Conservation (phyloP, 2,888 invertebrate genomes). For the Cephus rjabovi region DNA sequence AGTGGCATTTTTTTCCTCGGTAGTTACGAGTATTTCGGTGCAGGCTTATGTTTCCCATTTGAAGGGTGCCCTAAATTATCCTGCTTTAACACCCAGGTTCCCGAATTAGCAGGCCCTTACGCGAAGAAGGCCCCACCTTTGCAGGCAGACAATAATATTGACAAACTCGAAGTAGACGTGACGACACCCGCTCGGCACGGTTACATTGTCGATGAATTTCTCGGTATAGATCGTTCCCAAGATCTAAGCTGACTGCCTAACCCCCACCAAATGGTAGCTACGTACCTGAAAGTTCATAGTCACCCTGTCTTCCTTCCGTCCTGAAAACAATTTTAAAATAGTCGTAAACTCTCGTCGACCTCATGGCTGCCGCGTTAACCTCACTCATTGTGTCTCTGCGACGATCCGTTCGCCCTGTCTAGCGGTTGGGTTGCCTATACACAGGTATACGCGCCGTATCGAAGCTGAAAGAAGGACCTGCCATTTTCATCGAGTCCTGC, state of each 20-base stretch:
- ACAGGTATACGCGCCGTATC: neutral
- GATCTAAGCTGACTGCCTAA: neutral
- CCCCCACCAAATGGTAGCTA: neutral
- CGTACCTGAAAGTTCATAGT: neutral
- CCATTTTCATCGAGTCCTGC: neutral
- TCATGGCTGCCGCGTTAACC: neutral
- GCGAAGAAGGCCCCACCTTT: conserved; percentile 5
- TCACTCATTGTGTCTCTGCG: neutral
- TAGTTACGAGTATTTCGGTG: conserved; percentile 4
- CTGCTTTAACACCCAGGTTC: conserved; percentile 22
- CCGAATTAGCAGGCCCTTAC: conserved; percentile 35
- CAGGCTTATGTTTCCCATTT: conserved; percentile 8
- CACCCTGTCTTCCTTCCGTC: neutral
- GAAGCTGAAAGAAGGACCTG: neutral
- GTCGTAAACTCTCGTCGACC: neutral
- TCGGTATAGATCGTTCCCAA: neutral
- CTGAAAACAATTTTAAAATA: neutral
- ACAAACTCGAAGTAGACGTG: conserved; percentile 11
- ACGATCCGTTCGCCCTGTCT: neutral
- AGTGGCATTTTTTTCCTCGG: neutral
- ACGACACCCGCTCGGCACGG: neutral
- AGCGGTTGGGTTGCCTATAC: neutral
- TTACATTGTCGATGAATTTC: neutral
- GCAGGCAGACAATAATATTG: conserved; percentile 17
- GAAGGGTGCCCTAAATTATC: conserved; percentile 39